phyloP scores from a whole-genome alignment of 2,888 invertebrate species.

The Drosophila flavopinicola region DNA sequence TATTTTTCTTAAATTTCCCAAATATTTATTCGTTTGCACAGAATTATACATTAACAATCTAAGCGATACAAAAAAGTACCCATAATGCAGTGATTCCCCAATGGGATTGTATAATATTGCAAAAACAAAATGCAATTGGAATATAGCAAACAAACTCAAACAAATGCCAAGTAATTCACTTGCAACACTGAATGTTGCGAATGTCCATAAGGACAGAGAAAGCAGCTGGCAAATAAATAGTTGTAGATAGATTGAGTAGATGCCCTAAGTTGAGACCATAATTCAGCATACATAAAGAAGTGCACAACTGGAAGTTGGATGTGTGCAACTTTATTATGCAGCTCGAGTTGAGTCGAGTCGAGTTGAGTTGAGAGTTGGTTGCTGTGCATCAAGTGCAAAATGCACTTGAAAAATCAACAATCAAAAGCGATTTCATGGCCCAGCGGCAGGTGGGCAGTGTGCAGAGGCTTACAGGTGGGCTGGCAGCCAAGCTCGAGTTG shows the following conservation, averaged over 20 bases:
- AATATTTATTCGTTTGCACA: too few relatives aligned
- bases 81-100: neutral
- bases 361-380: conserved; percentile 27
- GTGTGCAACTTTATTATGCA: conserved; percentile 57
- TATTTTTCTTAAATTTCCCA: too few relatives aligned
- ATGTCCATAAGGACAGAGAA: neutral
- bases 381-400: conserved; percentile 68
- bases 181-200: neutral
- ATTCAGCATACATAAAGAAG: conserved; percentile 20
- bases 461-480: conserved; percentile 44
- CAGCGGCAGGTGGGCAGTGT: conserved; percentile 11
- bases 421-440: conserved; percentile 33
- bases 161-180: too few relatives aligned
- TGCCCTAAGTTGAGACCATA: conserved; percentile 3
- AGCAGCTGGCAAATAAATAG: neutral
- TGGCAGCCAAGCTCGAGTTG: conserved; percentile 31
- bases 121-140: too few relatives aligned
- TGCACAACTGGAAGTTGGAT: conserved; percentile 40
- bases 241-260: neutral
- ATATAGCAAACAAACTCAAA: too few relatives aligned
- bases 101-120: too few relatives aligned
- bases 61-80: too few relatives aligned
- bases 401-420: conserved; percentile 65
- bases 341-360: conserved; percentile 40
- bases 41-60: too few relatives aligned